Percentiles rank a stretch among this genome's conserved stretches.
phyloP scores from a whole-genome alignment of 2,797 vertebrate genomes.

The Phoxinus dragarum region DNA sequence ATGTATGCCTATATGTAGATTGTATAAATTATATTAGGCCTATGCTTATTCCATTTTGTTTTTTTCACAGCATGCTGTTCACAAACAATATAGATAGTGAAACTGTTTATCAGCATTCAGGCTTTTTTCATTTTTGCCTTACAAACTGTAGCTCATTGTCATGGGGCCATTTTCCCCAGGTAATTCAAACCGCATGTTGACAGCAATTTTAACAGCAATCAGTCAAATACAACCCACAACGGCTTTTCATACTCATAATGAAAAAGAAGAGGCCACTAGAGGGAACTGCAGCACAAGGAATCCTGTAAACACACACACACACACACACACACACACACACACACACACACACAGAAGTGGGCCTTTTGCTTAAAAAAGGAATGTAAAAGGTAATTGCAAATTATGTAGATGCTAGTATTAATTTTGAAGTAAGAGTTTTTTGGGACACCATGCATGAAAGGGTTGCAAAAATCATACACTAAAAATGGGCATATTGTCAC shows the following conservation, averaged over 20 bases:
- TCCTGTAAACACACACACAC: background rate
- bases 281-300: background rate
- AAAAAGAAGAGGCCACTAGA: background rate
- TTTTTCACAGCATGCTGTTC: background rate
- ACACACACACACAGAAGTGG: too few species aligned
- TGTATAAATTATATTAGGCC: background rate
- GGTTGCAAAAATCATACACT: background rate
- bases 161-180: background rate
- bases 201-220: background rate
- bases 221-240: background rate
- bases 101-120: background rate
- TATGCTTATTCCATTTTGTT: background rate
- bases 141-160: background rate
- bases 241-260: background rate
- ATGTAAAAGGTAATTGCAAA: background rate
- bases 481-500: background rate
- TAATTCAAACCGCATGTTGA: background rate
- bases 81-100: background rate
- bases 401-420: background rate
- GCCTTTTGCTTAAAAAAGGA: background rate
- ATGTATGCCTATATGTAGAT: background rate
- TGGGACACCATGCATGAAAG: background rate
- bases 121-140: background rate
- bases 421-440: too few species aligned
- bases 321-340: background rate